Base-by-base conservation (phyloP, 1,140 invertebrate species). In the Drosophila bipectinata region DNA sequence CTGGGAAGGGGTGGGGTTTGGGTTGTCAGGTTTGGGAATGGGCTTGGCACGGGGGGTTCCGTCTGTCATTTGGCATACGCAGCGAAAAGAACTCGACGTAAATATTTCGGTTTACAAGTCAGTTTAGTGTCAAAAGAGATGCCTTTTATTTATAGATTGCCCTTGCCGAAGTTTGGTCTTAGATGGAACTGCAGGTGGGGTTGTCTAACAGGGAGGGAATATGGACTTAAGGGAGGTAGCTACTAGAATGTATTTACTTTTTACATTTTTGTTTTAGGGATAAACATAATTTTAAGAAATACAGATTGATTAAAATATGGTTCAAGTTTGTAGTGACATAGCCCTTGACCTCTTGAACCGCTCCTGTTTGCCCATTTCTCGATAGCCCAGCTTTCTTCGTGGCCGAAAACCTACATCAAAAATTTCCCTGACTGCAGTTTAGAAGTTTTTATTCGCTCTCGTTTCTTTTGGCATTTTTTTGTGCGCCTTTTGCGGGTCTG, bases 101-200 rank as follows among this genome's bases (percentile, higher is more conserved):
- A 75, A 81, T 87, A 77, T 84, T 85, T 87, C 77, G 68, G 81
- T 85, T 84, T 81, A 81, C 82, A 85, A 87, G 77, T 81, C 81
- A 85, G 82, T 87, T 85, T 85, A 85, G 82, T 81, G 81, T 87
- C 77, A 81, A 81, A 81, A 77, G 69, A 78, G 69, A 64, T 61
- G 54, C 59, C 63, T 74, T 87, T 87, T 81, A 85, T 87, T 85
- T 85, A 87, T 85, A 87, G 82, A 87, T 81, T 53, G 47, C 49
- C 53, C 28, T 67, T 28, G 41, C 37, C 44, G 52, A 68, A 59
- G 41, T 57, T 44, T 15, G 6, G 30, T 7, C 21, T 41, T 14
- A 34, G 21, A 28, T 30, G 39, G 37, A 54, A 28, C 18, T 18
- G 2, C 1, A 9, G n/a, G 2, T 79, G 66, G 75, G 49, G 41